phyloP scores from a whole-genome alignment of 2,888 invertebrate species.

The Chymomyza caudatula region DNA sequence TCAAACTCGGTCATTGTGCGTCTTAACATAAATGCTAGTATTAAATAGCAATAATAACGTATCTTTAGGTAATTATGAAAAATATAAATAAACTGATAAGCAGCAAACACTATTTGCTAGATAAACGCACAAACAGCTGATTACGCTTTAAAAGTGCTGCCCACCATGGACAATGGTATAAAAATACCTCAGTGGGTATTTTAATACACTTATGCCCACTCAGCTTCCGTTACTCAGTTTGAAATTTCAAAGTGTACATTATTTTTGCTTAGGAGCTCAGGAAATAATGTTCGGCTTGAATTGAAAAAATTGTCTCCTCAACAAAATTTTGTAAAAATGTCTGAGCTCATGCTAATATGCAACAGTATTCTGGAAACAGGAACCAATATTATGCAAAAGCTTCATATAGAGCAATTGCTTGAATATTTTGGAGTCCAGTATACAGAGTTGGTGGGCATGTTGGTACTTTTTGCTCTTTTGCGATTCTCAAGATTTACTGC shows the following conservation, averaged over 20 bases:
- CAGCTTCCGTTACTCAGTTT: neutral
- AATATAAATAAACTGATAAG: neutral
- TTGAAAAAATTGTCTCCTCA: slow-evolving; percentile 25
- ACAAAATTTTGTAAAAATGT: slow-evolving; percentile 37
- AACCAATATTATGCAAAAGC: slow-evolving; percentile 23
- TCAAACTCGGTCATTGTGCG: slow-evolving; percentile 75
- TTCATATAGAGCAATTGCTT: slow-evolving; percentile 15
- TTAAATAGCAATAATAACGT: neutral
- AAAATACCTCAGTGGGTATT: neutral
- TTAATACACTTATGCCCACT: neutral
- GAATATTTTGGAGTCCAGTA: slow-evolving; percentile 50
- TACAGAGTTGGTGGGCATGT: slow-evolving; percentile 36
- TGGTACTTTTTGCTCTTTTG: slow-evolving; percentile 41
- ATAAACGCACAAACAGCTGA: neutral
- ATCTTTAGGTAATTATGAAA: neutral
- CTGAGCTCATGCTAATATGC: neutral
- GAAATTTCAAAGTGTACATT: neutral
- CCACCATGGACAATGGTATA: neutral
- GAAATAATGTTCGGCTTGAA: neutral
- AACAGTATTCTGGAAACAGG: slow-evolving; percentile 2
- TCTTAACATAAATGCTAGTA: slow-evolving; percentile 55
- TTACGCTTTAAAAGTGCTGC: neutral
- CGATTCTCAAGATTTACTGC: slow-evolving; percentile 56
- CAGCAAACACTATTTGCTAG: neutral
- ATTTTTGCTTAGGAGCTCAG: slow-evolving; percentile 17